Conservation (phyloP, 2,888 invertebrate species). For the Boloria selene region DNA sequence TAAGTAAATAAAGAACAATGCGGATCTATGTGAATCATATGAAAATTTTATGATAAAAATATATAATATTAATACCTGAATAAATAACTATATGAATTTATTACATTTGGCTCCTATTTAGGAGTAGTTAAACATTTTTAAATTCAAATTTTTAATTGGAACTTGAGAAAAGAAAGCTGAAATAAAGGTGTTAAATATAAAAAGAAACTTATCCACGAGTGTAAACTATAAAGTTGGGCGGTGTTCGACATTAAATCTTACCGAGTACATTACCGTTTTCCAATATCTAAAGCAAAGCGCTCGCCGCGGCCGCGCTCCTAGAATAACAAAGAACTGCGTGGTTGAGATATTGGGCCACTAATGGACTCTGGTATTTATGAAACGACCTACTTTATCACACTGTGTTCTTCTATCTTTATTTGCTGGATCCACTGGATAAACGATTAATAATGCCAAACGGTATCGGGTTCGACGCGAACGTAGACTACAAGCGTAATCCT, state of each 20-base stretch:
- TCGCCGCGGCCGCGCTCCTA: conserved; percentile 64
- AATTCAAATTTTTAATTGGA: neutral
- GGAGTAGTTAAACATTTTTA: too few species aligned
- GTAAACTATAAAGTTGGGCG: conserved; percentile 40
- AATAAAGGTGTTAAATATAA: conserved; percentile 13
- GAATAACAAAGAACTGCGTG: conserved; percentile 78
- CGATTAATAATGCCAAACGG: conserved; percentile 32
- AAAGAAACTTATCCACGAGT: conserved; percentile 29
- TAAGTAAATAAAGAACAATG: too few species aligned
- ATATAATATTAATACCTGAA: too few species aligned
- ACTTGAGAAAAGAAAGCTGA: neutral
- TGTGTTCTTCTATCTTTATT: conserved; percentile 42
- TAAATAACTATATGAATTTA: too few species aligned
- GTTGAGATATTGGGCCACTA: conserved; percentile 72
- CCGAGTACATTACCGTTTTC: conserved; percentile 77
- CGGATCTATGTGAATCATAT: too few species aligned
- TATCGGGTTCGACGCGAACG: conserved; percentile 24
- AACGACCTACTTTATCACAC: conserved; percentile 54
- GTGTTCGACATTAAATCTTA: conserved; percentile 66
- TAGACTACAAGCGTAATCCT: conserved; percentile 19
- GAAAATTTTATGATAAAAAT: too few species aligned
- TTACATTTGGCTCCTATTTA: too few species aligned
- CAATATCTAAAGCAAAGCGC: conserved; percentile 75
- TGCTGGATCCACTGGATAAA: conserved; percentile 32
- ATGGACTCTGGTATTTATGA: conserved; percentile 72